Conservation (phyloP, 2,113 vertebrate species). For the Cyanoderma ruficeps region DNA sequence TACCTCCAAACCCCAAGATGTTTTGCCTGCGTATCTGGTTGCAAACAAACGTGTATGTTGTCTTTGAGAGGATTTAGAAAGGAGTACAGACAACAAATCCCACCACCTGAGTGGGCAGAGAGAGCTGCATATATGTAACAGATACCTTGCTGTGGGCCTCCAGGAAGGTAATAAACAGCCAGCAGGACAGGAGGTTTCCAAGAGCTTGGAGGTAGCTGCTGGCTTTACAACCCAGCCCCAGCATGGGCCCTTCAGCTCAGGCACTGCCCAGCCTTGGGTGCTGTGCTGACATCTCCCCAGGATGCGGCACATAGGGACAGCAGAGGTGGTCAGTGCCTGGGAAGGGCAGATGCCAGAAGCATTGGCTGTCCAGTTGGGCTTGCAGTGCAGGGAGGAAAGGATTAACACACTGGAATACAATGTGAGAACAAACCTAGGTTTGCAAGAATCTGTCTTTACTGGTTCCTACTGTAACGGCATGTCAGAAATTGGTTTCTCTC, state of each 20-base stretch:
- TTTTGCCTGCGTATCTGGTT: background rate
- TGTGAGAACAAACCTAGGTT: background rate
- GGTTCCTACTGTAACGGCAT: background rate
- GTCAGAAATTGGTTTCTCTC: background rate
- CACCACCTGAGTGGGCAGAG: background rate
- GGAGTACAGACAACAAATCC: constrained; percentile 5
- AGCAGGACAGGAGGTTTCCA: background rate
- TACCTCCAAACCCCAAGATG: background rate
- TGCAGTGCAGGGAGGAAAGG: background rate
- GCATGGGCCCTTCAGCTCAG: fast-evolving
- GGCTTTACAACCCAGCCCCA: background rate
- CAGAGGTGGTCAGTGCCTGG: background rate
- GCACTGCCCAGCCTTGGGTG: background rate
- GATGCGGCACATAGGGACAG: background rate
- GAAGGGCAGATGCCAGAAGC: background rate
- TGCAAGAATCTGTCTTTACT: background rate
- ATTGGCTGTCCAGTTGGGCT: background rate
- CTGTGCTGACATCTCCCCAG: background rate
- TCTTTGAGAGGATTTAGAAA: constrained; percentile 19
- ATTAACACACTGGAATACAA: background rate
- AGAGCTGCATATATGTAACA: background rate
- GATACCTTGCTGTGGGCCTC: background rate
- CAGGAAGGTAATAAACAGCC: background rate
- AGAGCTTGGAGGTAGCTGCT: background rate
- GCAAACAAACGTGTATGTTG: background rate